These are phyloP conservation scores for Tangara arthus DNA, from an alignment of 2,797 vertebrate genomes.

Conservation along the genomic window DNA sequence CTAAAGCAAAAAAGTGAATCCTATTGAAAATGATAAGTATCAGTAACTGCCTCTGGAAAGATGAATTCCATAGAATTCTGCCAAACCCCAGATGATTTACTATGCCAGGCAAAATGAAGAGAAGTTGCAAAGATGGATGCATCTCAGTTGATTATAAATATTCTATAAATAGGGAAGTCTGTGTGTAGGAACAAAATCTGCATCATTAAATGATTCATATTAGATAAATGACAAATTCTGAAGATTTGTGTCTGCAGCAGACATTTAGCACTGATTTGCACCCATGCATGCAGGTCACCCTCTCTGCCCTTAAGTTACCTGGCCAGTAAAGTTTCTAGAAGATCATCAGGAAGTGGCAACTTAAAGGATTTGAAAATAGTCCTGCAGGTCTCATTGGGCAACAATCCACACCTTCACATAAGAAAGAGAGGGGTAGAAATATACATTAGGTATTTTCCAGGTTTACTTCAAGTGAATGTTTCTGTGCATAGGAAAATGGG, in stretches of 20 bases:
- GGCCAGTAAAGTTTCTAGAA: conserved; percentile 78
- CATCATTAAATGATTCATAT: background rate
- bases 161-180: background rate
- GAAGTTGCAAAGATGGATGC: background rate
- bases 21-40: background rate
- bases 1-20: background rate
- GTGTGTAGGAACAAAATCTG: background rate
- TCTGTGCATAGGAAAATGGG: background rate
- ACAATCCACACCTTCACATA: conserved; percentile 76
- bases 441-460: background rate
- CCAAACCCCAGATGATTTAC: background rate
- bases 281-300: background rate
- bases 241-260: background rate
- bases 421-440: conserved; percentile 21
- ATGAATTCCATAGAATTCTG: background rate
- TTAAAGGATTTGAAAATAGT: conserved; percentile 85
- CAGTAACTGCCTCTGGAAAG: background rate
- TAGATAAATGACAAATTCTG: background rate
- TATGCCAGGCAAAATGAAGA: background rate
- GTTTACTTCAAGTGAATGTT: background rate
- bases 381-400: conserved; percentile 75
- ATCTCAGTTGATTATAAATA: background rate
- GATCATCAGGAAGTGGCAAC: conserved; percentile 81
- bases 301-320: conserved; percentile 73
- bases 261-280: background rate